Conservation (phyloP, 2,113 vertebrate genomes). For the Puffinus mauretanicus region DNA sequence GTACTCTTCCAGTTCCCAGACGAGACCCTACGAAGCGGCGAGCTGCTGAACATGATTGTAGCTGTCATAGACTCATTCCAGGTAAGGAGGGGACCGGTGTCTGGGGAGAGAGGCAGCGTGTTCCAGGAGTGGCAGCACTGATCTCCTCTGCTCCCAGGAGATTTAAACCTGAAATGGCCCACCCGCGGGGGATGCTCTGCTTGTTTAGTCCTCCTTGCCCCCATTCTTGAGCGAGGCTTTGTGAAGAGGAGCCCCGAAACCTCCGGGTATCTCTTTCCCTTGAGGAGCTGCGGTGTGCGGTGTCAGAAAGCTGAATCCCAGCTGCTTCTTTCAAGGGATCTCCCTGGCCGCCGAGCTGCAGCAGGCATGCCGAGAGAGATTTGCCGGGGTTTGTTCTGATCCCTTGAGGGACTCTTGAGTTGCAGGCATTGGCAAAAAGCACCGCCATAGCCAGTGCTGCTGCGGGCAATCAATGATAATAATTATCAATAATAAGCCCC, state of each 20-base stretch:
- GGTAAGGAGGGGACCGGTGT: background rate
- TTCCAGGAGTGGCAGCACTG: rapidly evolving
- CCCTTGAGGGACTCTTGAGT: too few species aligned
- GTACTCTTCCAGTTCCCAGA: constrained; percentile 85
- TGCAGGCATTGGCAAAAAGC: background rate
- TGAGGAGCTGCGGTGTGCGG: rapidly evolving
- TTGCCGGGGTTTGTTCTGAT: background rate
- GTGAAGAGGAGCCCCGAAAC: background rate
- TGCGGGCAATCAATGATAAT: rapidly evolving
- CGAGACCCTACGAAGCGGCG: constrained; percentile 90
- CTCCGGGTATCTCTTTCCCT: too few species aligned
- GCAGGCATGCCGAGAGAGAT: background rate
- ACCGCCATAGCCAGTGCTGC: background rate
- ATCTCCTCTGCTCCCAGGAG: background rate
- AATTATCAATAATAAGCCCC: too few species aligned
- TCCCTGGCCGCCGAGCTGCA: background rate
- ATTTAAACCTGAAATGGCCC: background rate
- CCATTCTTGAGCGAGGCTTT: rapidly evolving
- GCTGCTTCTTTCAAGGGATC: background rate
- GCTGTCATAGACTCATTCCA: constrained; percentile 92
- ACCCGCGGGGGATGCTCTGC: rapidly evolving
- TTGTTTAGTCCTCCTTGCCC: rapidly evolving
- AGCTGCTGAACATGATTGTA: constrained; percentile 97
- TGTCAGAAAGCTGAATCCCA: background rate
- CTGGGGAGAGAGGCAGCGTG: background rate